Conservation (phyloP, 2,113 vertebrate genomes). For the Rynchops niger region DNA sequence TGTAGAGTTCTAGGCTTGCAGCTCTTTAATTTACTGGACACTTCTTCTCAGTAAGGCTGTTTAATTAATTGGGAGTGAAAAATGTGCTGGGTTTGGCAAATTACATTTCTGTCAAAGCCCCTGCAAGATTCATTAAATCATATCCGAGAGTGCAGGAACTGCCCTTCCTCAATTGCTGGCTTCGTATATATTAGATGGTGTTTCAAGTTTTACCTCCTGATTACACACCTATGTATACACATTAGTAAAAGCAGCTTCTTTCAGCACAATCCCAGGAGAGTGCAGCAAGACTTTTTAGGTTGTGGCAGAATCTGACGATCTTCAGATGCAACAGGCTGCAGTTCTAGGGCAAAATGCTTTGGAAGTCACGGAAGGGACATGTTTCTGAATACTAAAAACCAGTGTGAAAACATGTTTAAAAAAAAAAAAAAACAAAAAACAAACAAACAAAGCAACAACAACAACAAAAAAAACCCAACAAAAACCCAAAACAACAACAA, state of each 20-base stretch:
- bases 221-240: background rate
- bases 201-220: background rate
- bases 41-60: conserved; percentile 20
- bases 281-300: background rate
- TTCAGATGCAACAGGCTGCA: background rate
- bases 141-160: background rate
- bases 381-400: background rate
- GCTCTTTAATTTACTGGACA: conserved; percentile 63
- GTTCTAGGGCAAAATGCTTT: background rate
- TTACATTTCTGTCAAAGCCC: conserved; percentile 54
- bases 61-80: conserved; percentile 70
- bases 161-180: background rate
- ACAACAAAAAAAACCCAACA: no score
- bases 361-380: background rate
- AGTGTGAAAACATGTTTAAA: background rate
- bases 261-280: background rate
- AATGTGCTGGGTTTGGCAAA: conserved; percentile 62
- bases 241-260: background rate
- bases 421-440: background rate
- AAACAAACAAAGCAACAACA: no score
- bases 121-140: conserved; percentile 55
- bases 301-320: background rate
- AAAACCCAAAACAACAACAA: no score
- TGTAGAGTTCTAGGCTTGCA: conserved; percentile 22
- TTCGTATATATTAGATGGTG: background rate